Conservation (phyloP, 2,888 invertebrate genomes). For the Caradrina kadenii region DNA sequence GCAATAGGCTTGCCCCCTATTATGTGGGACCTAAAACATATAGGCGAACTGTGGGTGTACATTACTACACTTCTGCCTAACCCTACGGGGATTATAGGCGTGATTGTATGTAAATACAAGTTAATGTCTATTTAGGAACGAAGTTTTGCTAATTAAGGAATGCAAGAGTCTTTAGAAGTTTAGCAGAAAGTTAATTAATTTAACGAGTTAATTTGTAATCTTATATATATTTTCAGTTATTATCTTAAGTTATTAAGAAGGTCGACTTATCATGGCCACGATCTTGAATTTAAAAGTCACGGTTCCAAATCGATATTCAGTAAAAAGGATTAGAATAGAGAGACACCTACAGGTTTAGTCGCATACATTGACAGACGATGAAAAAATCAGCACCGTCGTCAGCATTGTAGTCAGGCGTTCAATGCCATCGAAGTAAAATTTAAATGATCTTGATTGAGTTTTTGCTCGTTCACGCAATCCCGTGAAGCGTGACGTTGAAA, state of each 20-base stretch:
- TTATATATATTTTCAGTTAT: constrained; percentile 6
- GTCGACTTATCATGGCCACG: constrained; percentile 23
- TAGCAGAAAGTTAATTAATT: constrained; percentile 3
- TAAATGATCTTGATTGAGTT: constrained; percentile 60
- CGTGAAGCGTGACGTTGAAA: constrained; percentile 55
- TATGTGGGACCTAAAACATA: too few relatives aligned
- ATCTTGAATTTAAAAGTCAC: constrained; percentile 49
- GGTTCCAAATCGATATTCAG: constrained; percentile 18
- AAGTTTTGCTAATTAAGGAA: neutral
- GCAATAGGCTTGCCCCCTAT: too few relatives aligned
- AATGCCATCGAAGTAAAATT: constrained; percentile 49
- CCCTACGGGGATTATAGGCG: too few relatives aligned
- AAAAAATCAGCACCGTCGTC: neutral
- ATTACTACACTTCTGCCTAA: too few relatives aligned
- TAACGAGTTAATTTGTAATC: constrained; percentile 25
- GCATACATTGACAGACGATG: neutral
- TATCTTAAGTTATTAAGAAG: constrained; percentile 20
- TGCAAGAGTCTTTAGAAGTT: neutral
- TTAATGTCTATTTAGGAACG: neutral
- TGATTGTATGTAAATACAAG: too few relatives aligned
- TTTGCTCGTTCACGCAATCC: constrained; percentile 46
- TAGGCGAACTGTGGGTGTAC: too few relatives aligned
- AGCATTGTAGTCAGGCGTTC: constrained; percentile 17
- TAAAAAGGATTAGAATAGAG: too few relatives aligned
- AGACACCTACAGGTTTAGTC: neutral